Conservation (phyloP, 1,140 invertebrate genomes). For the Pogonomyrmex barbatus region DNA sequence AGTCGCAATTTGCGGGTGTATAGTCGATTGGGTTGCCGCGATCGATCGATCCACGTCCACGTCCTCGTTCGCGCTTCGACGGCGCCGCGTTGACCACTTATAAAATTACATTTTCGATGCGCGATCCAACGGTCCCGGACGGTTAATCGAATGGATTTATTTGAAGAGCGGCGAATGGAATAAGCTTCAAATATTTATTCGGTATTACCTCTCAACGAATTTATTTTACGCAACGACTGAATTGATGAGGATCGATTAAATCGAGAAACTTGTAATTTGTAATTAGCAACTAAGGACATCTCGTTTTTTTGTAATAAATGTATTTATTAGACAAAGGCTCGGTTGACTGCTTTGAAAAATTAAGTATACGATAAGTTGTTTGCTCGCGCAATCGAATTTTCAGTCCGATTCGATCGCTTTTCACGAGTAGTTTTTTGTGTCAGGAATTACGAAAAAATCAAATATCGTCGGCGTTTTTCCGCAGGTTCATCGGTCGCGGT, state of each 20-base stretch:
- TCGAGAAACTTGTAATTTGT: too few relatives aligned
- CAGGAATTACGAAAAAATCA: too few relatives aligned
- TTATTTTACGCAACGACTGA: not conserved
- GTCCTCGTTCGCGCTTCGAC: slow-evolving; percentile 38
- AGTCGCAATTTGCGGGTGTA: slow-evolving; percentile 63
- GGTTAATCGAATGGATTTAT: slow-evolving; percentile 59
- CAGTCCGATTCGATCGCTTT: not conserved
- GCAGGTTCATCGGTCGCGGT: not conserved
- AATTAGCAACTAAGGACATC: too few relatives aligned
- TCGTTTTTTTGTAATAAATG: too few relatives aligned
- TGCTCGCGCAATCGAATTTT: not conserved
- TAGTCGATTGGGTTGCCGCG: slow-evolving; percentile 51
- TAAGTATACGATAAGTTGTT: too few relatives aligned
- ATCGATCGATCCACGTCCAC: slow-evolving; percentile 57
- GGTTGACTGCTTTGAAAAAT: too few relatives aligned
- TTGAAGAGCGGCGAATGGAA: not conserved
- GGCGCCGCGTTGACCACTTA: slow-evolving; percentile 55
- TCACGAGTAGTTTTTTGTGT: not conserved
- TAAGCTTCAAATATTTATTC: slow-evolving; percentile 42
- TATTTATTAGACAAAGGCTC: too few relatives aligned
- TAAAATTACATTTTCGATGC: slow-evolving; percentile 61
- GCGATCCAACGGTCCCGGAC: slow-evolving; percentile 15
- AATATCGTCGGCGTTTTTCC: not conserved
- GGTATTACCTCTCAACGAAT: slow-evolving; percentile 2
- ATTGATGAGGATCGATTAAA: too few relatives aligned